A percentile compares a stretch with the other conserved stretches of the same genome.
These are phyloP conservation scores for Craseonycteris thonglongyai DNA, from an alignment of 2,113 vertebrate species.

Conservation along the genomic window DNA sequence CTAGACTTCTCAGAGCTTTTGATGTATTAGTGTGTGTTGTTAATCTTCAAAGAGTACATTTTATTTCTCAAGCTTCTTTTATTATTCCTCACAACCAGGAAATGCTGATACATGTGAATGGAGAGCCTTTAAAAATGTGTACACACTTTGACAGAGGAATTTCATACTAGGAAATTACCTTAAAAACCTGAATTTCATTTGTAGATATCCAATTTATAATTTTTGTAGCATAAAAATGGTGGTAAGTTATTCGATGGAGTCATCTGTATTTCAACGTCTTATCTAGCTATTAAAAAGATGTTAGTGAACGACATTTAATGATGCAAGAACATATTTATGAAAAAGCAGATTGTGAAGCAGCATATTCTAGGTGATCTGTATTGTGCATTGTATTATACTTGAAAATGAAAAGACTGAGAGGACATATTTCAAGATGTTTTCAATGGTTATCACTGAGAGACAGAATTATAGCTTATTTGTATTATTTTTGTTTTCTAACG, in stretches of 20 bases:
- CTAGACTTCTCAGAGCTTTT: neutral
- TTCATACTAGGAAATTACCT: neutral
- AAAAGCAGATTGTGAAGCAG: neutral
- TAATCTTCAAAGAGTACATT: neutral
- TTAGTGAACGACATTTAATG: neutral
- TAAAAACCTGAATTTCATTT: neutral
- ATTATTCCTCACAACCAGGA: neutral
- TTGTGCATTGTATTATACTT: neutral
- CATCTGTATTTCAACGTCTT: neutral
- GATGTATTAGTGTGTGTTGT: neutral
- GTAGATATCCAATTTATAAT: neutral
- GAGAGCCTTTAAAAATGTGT: neutral
- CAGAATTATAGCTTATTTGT: neutral
- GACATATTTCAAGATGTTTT: neutral
- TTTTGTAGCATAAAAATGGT: neutral
- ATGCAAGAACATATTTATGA: neutral
- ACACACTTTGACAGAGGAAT: neutral
- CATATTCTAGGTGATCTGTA: neutral
- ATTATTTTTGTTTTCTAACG: neutral
- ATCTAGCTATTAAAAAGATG: neutral
- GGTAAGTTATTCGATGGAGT: neutral
- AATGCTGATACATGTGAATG: neutral
- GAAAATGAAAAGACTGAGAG: neutral
- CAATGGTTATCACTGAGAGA: neutral
- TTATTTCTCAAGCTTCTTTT: neutral